Evolutionary conservation across 1,140 invertebrate species (phyloP).

Genomic region (Anadara kagoshimensis): DNA sequence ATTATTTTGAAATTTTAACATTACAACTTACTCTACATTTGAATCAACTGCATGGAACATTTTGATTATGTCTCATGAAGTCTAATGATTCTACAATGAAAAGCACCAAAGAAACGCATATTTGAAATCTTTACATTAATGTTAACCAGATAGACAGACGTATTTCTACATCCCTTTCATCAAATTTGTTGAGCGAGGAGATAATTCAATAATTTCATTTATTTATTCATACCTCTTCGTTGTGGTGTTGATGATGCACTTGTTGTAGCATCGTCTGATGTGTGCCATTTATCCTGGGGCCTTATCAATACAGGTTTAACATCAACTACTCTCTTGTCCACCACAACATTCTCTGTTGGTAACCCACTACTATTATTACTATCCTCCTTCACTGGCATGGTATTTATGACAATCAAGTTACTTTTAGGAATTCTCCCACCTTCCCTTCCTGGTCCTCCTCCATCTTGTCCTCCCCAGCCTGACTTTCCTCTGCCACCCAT

Average conservation of each 20-base stretch:
- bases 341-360: too few relatives aligned
- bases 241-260: conserved; percentile 27
- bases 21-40: too few relatives aligned
- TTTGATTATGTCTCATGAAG: too few relatives aligned
- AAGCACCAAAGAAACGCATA: too few relatives aligned
- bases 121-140: too few relatives aligned
- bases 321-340: background rate
- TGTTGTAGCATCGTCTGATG: conserved; percentile 23
- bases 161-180: too few relatives aligned
- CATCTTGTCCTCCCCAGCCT: too few relatives aligned
- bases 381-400: conserved; percentile 9
- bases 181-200: too few relatives aligned
- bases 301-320: conserved; percentile 22
- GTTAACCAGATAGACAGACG: background rate
- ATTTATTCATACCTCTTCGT: conserved; percentile 8
- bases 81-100: too few relatives aligned
- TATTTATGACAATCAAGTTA: conserved; percentile 20
- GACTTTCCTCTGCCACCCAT: background rate
- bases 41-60: too few relatives aligned
- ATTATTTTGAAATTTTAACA: too few relatives aligned
- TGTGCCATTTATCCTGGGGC: conserved; percentile 40
- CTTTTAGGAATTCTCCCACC: background rate
- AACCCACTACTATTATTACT: conserved; percentile 2
- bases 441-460: background rate
- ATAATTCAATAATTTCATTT: background rate